phyloP scores from a whole-genome alignment of 2,113 vertebrate genomes.

The Platichthys stellatus region DNA sequence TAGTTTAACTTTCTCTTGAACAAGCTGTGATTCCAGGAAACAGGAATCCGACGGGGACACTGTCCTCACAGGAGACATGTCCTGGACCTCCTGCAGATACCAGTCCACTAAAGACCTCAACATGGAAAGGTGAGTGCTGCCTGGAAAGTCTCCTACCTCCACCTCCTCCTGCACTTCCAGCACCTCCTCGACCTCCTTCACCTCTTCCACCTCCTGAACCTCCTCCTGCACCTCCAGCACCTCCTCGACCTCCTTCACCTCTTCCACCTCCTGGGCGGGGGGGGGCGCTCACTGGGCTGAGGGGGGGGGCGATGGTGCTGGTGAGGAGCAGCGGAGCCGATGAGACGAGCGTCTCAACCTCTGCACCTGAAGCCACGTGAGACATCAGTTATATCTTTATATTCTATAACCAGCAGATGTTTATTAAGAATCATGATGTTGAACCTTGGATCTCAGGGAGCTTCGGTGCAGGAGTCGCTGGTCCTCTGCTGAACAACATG shows the following conservation, averaged over 20 bases:
- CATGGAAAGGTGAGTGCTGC: no score
- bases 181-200: not conserved
- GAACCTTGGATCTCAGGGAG: conserved; percentile 55
- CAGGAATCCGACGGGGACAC: no score
- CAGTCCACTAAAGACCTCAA: no score
- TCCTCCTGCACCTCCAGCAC: conserved; percentile 5
- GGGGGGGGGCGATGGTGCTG: not conserved
- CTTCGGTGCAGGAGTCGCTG: conserved; percentile 26
- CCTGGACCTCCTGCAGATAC: no score
- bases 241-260: not conserved
- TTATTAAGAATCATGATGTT: not conserved
- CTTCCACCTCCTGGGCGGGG: conserved; percentile 55
- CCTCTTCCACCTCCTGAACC: not conserved
- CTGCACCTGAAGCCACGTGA: conserved; percentile 13
- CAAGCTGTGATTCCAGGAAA: no score
- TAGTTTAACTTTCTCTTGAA: no score
- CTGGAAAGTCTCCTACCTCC: no score
- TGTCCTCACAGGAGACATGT: no score
- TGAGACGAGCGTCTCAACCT: conserved; percentile 1
- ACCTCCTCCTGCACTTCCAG: conserved; percentile 23
- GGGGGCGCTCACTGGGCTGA: conserved; percentile 19
- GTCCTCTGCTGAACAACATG: conserved; percentile 29
- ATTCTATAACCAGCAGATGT: no score
- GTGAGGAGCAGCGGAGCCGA: not conserved
- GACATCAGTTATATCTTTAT: not conserved